Base-by-base conservation (phyloP, 2,113 vertebrate species). In the Leiothrix lutea region DNA sequence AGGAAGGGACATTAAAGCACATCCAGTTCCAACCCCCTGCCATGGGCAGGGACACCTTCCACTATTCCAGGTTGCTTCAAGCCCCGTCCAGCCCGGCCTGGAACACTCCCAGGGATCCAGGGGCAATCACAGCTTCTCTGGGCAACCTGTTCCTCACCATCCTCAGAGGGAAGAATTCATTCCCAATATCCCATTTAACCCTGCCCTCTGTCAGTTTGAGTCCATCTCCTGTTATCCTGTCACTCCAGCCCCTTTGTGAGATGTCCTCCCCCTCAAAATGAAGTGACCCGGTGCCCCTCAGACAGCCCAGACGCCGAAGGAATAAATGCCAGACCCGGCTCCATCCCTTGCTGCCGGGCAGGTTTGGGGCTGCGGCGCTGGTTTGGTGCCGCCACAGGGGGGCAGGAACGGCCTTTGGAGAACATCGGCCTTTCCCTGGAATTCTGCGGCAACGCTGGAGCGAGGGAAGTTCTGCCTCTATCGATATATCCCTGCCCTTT, bases 391-490 rank as follows among this genome's bases (percentile, higher is more conserved):
- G 78, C 98, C 98, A 97, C 97, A 56, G 97, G 98, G 93, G 96
- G 98, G 98, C 98, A 98, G 97, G 85, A 96, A 91, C 95, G 97
- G 80, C 84, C 96, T 96, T 96, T 92, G 88, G 47, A 96, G 92
- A 73, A 15, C 38, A n/a, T 29, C 47, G 21, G 48, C n/a, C 3
- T 26, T 51, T 7, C 36, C 40, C 67, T 0, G 31, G 54, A 22
- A 51, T 44, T 1, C 40, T 1, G 48, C 13, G 0, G 24, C 6
- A 1, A 4, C 3, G 51, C 33, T 4, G 42, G 26, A 48, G 75
- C 2, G 2, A 8, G 19, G 4, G 1, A 54, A 56, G 29, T 33
- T 80, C 71, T 54, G 9, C 54, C 19, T 14, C 53, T 38, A 48
- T 22, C 9, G 3, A 25, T 16, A 2, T 0, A 33, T 44, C 35